Base-by-base conservation (phyloP, 2,113 vertebrate genomes). In the Triplophysa tibetana region DNA sequence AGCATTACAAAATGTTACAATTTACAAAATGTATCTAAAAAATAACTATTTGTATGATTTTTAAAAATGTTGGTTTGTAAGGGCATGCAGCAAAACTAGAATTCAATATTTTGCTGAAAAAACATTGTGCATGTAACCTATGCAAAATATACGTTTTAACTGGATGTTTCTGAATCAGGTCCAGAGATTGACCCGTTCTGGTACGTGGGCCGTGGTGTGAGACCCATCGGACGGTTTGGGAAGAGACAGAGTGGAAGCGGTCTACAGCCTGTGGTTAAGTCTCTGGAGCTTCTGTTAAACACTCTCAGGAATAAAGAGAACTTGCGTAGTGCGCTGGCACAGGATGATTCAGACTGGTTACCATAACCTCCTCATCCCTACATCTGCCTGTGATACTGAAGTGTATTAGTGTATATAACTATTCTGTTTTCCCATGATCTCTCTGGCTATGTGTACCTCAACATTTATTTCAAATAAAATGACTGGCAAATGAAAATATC, bases 181-280 rank as follows among this genome's bases (percentile, higher is more conserved):
- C 94, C 94, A n/a, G 94, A 97, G 86, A 96, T 97, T 0, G 94
- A 96, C 81, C 95, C 94, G 0, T 95, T 95, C 79, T 96, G 96
- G 95, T 96, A 97, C 0, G 92, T 97, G 85, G 95, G 92, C 0
- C 94, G 94, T 2, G 96, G 95, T 0, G 95, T 97, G 45, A 90
- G 95, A 87, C 96, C 95, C 84, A 96, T 97, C 0, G 95, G 95
- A 0, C 92, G 95, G 17, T 97, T 96, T 23, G 96, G 96, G 70
- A 97, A 96, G 90, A 92, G 95, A 83, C 93, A 95, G 77, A 93
- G 83, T 38, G 78, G 75, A 7, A 78, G 84, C 19, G 88, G 70
- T 70, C 80, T 89, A 70, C 88, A 89, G 50, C 89, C 93, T 0
- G 75, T 87, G 21, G 84, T 92, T 81, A 91, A 85, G 72, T 91